phyloP scores from a whole-genome alignment of 2,888 invertebrate genomes.

The Halictus quadricinctus region DNA sequence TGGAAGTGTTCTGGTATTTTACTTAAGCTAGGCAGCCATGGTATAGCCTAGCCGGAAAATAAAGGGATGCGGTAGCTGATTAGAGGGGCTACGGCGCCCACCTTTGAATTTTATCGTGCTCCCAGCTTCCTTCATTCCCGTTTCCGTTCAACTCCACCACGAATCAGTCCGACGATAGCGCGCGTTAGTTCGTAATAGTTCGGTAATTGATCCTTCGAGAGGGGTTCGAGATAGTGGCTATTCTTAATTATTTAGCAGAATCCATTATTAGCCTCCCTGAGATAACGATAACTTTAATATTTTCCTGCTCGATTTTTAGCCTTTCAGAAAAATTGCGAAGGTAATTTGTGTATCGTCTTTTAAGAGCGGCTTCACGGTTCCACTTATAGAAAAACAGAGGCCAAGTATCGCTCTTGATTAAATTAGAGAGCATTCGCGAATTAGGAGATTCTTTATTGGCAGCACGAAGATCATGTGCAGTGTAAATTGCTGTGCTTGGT shows the following conservation, averaged over 20 bases:
- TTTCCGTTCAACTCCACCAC: neutral
- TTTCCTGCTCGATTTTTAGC: neutral
- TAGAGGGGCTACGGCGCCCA: neutral
- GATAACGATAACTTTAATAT: neutral
- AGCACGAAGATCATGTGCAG: too few relatives aligned
- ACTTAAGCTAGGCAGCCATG: neutral
- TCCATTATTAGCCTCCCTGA: neutral
- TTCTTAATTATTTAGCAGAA: neutral
- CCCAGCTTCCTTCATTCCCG: neutral
- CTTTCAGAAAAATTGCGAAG: neutral
- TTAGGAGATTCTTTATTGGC: too few relatives aligned
- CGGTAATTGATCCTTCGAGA: neutral
- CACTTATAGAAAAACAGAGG: too few relatives aligned
- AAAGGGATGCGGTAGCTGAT: neutral
- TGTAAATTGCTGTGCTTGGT: too few relatives aligned
- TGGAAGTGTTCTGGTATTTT: conserved; percentile 28
- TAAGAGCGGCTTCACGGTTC: too few relatives aligned
- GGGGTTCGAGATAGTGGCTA: neutral
- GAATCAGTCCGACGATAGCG: neutral
- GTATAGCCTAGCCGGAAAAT: neutral
- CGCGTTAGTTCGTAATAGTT: neutral
- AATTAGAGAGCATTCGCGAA: too few relatives aligned
- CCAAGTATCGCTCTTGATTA: too few relatives aligned
- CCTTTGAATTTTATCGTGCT: neutral
- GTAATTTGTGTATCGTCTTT: too few relatives aligned